These are phyloP conservation scores for Tympanuchus pallidicinctus DNA, from an alignment of 2,113 vertebrate species.

Conservation along the genomic window DNA sequence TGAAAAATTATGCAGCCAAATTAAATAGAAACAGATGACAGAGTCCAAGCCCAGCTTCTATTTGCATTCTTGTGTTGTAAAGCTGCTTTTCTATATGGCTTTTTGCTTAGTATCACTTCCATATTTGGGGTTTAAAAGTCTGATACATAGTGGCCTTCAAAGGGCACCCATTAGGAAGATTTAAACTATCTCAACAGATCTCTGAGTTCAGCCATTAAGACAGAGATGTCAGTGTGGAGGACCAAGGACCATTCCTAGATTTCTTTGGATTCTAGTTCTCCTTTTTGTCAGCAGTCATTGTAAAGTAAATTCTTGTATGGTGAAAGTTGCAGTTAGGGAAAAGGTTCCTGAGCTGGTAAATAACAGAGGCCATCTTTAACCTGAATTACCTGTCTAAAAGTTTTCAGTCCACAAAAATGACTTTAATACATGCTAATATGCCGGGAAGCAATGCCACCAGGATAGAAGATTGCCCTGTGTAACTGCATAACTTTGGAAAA, in stretches of 20 bases:
- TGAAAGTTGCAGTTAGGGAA: background rate
- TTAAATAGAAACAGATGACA: background rate
- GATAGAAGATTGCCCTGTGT: background rate
- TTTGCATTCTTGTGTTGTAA: background rate
- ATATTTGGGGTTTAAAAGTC: conserved; percentile 7
- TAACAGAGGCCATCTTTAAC: background rate
- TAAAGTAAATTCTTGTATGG: background rate
- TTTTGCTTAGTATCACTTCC: conserved; percentile 9
- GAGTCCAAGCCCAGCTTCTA: background rate
- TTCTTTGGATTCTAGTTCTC: background rate
- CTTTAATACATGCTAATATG: background rate
- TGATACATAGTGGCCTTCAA: background rate
- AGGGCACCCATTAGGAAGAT: background rate
- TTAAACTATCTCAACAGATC: background rate
- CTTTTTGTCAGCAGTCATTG: background rate
- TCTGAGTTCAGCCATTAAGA: background rate
- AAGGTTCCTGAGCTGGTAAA: background rate
- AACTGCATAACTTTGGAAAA: background rate
- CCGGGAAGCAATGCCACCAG: background rate
- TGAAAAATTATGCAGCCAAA: background rate
- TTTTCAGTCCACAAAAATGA: background rate
- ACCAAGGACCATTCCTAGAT: background rate
- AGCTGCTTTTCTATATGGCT: background rate
- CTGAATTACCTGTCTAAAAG: background rate
- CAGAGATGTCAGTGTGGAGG: background rate